phyloP scores from a whole-genome alignment of 92 coral and sea anemone genomes.

The Epizoanthus rinbou region DNA sequence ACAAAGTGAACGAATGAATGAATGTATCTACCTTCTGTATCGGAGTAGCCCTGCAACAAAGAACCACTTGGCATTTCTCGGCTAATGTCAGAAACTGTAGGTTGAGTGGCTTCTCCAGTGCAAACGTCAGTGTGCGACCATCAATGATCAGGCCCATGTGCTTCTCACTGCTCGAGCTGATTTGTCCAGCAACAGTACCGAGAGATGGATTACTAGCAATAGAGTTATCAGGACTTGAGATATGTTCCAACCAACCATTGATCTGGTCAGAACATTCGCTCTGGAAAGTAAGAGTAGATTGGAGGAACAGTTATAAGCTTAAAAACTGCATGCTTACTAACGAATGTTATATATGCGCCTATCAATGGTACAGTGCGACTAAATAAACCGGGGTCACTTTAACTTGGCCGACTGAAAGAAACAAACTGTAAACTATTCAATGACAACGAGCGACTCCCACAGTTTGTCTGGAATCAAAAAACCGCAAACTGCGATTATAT shows the following conservation, averaged over 20 bases:
- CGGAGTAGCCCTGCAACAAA: conserved; percentile 98
- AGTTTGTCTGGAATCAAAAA: too few relatives aligned
- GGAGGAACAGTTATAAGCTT: too few relatives aligned
- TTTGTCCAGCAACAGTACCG: conserved; percentile 55
- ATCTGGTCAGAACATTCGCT: conserved; percentile 88
- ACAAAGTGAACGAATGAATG: background rate
- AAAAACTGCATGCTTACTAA: too few relatives aligned
- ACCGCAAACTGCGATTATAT: too few relatives aligned
- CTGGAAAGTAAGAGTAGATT: conserved; percentile 44
- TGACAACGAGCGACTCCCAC: too few relatives aligned
- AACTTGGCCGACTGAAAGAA: too few relatives aligned
- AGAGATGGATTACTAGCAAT: conserved; percentile 50
- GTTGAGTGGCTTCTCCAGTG: conserved; percentile 85
- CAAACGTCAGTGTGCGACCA: conserved; percentile 87
- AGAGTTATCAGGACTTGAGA: conserved; percentile 46
- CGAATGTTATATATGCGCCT: too few relatives aligned
- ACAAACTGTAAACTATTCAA: too few relatives aligned
- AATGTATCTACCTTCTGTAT: conserved; percentile 83
- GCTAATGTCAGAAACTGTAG: conserved; percentile 83
- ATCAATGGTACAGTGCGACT: too few relatives aligned
- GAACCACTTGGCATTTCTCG: conserved; percentile 87
- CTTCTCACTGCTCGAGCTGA: conserved; percentile 28
- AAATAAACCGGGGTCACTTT: too few relatives aligned
- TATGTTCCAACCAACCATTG: conserved; percentile 72
- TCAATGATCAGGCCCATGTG: conserved; percentile 84